These are phyloP conservation scores for Corythornis madagascariensis DNA, from an alignment of 2,113 vertebrate genomes.

Conservation along the genomic window DNA sequence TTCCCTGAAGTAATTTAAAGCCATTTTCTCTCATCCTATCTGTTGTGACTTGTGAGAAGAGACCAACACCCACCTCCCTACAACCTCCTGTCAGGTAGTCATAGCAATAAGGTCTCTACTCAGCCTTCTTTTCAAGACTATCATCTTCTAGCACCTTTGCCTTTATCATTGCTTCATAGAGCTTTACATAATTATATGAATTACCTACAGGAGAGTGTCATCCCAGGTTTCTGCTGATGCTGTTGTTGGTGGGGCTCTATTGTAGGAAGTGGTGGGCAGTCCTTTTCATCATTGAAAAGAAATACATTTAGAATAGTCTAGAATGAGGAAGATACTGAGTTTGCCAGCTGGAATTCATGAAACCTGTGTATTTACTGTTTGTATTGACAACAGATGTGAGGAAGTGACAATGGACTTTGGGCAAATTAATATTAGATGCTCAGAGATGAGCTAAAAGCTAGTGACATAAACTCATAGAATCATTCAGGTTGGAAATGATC, in stretches of 20 bases:
- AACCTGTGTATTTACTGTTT: not conserved
- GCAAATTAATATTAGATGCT: not conserved
- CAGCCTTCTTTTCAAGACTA: not conserved
- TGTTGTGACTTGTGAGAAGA: no score
- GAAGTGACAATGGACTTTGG: not conserved
- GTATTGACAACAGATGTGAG: not conserved
- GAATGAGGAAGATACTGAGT: not conserved
- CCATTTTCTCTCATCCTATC: no score
- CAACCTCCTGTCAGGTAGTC: no score
- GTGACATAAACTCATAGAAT: not conserved
- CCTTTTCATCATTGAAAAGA: not conserved
- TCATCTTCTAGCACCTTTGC: not conserved
- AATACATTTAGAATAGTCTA: not conserved
- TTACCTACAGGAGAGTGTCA: not conserved
- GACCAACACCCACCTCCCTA: no score
- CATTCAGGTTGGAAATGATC: no score
- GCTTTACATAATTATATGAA: not conserved
- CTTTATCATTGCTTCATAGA: not conserved
- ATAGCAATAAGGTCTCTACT: no score
- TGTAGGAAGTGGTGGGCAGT: not conserved
- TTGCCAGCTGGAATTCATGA: not conserved
- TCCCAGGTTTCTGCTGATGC: not conserved
- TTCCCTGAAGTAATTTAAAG: no score
- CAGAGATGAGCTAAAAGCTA: not conserved
- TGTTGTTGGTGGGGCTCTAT: not conserved